These are phyloP conservation scores for Semaprochilodus insignis DNA, from an alignment of 2,797 vertebrate genomes.

Conservation along the genomic window DNA sequence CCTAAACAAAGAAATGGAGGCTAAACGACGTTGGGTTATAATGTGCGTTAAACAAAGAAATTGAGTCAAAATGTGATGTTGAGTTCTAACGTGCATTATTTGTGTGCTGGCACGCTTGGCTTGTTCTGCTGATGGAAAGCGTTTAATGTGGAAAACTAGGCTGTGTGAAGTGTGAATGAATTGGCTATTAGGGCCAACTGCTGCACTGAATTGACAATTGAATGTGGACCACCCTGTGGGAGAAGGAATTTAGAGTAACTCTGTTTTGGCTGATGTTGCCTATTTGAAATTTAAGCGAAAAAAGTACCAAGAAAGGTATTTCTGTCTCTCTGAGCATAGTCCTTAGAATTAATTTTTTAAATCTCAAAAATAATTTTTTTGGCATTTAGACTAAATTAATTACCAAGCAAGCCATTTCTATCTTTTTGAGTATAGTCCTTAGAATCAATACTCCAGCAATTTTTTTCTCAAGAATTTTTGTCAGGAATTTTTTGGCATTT, in stretches of 20 bases:
- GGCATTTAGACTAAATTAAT: too few species aligned
- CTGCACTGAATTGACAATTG: conserved; percentile 38
- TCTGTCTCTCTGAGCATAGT: not conserved
- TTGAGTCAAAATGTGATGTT: conserved; percentile 9
- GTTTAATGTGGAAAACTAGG: conserved; percentile 42
- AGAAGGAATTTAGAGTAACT: conserved; percentile 33
- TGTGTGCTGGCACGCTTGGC: conserved; percentile 40
- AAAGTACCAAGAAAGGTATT: not conserved
- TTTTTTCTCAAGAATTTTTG: not conserved
- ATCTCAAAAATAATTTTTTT: too few species aligned
- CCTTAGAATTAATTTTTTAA: not conserved
- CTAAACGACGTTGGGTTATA: conserved; percentile 31
- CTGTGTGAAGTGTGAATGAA: conserved; percentile 56
- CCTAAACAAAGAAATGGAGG: conserved; percentile 27
- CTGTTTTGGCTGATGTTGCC: conserved; percentile 11
- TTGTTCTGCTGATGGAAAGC: conserved; percentile 48
- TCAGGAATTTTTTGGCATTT: too few species aligned
- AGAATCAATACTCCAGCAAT: not conserved
- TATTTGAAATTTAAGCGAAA: conserved; percentile 11
- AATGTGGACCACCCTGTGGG: conserved; percentile 23
- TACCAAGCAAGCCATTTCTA: too few species aligned
- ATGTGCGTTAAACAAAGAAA: conserved; percentile 41
- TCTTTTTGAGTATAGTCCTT: too few species aligned
- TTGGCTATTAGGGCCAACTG: conserved; percentile 46
- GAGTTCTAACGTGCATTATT: conserved; percentile 32